Evolutionary conservation across 2,797 vertebrate genomes (phyloP), one percentile per base, ranked within the genome.

Genomic region (Onychomys torridus): DNA sequence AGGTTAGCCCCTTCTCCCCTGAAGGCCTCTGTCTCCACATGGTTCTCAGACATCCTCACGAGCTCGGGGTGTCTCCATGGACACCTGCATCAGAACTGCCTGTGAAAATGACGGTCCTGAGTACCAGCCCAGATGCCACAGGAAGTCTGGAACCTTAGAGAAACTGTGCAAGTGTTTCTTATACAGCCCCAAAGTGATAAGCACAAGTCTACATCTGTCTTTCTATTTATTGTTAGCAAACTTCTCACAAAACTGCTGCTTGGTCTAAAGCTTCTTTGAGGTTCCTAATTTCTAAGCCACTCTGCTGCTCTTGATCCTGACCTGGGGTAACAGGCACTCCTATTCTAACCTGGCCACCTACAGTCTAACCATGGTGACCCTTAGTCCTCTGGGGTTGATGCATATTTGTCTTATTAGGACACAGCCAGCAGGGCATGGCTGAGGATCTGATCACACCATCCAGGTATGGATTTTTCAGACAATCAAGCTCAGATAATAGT

Each of bases 391-490:
- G 65, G 69, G 49, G 63, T 52, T 96, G 91, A 93, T 88, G 78
- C 91, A 95, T 89, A 97, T 65, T 75, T 91, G 88, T 84, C 79
- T 90, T 79, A 78, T 91, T 17, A 95, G 89, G 86, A 97, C 91
- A 90, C 14, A 86, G 65, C 29, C 95, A 87, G 89, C 37, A 55
- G 37, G 89, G 69, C 83, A 86, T 71, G 49, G 43, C 76, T 88
- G 52, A 77, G 49, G 63, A 79, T 52, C 81, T 19, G 2, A 55
- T 86, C 84, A 95, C 65, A 94, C 83, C n/a, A 89, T 65, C 75
- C 83, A 81, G 78, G 93, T 96, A 96, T 77, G 37, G 96, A 94
- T 96, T 94, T 96, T 97, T 96, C 93, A 85, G 94, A 95, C 96
- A 92, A 96, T 86, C 84, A 85, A 92, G 67, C 83, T 92, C 67